A percentile compares a stretch with the other conserved stretches of the same genome.
Conservation (phyloP, 2,797 vertebrate species). For the Myiotriccus ornatus region DNA sequence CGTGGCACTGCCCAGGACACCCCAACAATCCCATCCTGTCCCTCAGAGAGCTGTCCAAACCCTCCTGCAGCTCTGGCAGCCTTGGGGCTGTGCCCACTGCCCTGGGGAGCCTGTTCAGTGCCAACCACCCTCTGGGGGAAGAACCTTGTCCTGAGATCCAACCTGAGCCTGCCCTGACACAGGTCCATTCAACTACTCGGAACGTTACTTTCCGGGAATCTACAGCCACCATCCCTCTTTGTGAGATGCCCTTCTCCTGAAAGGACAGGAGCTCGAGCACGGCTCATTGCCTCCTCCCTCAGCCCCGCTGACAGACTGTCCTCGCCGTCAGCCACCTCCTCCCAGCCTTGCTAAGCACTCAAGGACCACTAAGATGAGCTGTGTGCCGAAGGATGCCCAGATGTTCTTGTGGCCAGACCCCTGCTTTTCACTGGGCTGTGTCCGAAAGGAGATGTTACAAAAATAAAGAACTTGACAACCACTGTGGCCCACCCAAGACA, state of each 20-base stretch:
- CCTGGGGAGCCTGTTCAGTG: not conserved
- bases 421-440: not conserved
- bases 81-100: not conserved
- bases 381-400: not conserved
- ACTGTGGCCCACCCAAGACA: not conserved
- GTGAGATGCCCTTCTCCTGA: not conserved
- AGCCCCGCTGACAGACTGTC: not conserved
- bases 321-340: not conserved
- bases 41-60: fast-evolving
- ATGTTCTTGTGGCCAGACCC: fast-evolving
- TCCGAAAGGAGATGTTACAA: not conserved
- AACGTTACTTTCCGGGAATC: not conserved
- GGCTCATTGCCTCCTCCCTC: not conserved
- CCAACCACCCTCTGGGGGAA: not conserved
- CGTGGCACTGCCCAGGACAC: not conserved
- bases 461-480: not conserved
- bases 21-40: not conserved
- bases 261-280: not conserved
- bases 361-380: not conserved
- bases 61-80: not conserved
- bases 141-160: not conserved
- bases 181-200: not conserved
- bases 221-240: not conserved
- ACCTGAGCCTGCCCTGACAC: not conserved
- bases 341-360: not conserved